A percentile compares a stretch with the other conserved stretches of the same genome.
Conservation (phyloP, 2,113 vertebrate genomes). For the Istiophorus platypterus region DNA sequence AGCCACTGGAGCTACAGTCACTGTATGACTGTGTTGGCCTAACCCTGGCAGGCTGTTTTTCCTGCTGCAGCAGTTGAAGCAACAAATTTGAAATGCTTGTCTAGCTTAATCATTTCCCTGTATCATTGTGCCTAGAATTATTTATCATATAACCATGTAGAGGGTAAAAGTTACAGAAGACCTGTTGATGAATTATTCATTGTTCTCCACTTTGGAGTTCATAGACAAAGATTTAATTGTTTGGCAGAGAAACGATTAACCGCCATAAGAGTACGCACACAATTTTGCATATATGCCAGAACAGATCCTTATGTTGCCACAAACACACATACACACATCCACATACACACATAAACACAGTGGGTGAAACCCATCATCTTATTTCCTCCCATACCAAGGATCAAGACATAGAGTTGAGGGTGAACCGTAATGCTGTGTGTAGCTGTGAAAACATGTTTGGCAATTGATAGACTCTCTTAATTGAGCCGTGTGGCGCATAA, state of each 20-base stretch:
- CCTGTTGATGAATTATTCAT: slow-evolving; percentile 49
- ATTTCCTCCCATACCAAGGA: slow-evolving; percentile 34
- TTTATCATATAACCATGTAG: slow-evolving; percentile 10
- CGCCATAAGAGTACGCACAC: slow-evolving; percentile 30
- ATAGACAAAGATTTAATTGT: slow-evolving; percentile 24
- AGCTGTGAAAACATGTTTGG: slow-evolving; percentile 66
- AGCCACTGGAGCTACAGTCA: slow-evolving; percentile 73
- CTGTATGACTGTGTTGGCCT: slow-evolving; percentile 52
- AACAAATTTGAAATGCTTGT: slow-evolving; percentile 59
- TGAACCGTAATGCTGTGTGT: slow-evolving; percentile 54
- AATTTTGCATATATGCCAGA: slow-evolving; percentile 11
- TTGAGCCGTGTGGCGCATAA: slow-evolving; percentile 32
- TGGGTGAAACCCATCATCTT: slow-evolving; percentile 32
- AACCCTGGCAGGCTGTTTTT: slow-evolving; percentile 61
- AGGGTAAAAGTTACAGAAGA: slow-evolving; percentile 14
- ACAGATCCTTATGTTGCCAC: slow-evolving; percentile 8
- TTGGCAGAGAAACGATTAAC: slow-evolving; percentile 51
- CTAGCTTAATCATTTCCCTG: slow-evolving; percentile 65
- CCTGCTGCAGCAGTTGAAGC: slow-evolving; percentile 51
- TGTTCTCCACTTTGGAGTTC: slow-evolving; percentile 47
- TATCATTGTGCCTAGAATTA: slow-evolving; percentile 35
- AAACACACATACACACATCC: slow-evolving; percentile 24
- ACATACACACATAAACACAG: slow-evolving; percentile 30
- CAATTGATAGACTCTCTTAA: slow-evolving; percentile 57
- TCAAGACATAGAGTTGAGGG: slow-evolving; percentile 42